Base-by-base conservation (phyloP, 2,113 vertebrate species). In the Podarcis muralis region DNA sequence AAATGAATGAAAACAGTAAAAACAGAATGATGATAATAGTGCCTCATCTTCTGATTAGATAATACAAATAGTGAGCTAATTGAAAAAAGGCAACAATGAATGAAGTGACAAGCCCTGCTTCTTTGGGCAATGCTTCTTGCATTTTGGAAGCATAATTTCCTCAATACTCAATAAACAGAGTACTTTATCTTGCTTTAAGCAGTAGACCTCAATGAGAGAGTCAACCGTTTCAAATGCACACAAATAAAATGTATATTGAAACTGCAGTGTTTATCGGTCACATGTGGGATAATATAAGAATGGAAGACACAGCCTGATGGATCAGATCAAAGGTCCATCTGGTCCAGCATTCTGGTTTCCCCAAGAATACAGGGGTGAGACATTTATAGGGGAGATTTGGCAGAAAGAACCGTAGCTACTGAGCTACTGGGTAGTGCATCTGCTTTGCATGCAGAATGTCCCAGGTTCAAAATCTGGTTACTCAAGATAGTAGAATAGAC, bases 91-190 rank as follows among this genome's bases (percentile, higher is more conserved):
- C 23, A 72, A 57, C 77, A 87, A 37, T 86, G 76, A 77, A 77
- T 75, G 22, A 77, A 77, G 43, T 1, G 8, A 66, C 74, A 86
- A 40, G 75, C 27, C 23, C 11, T 81, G 25, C 15, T 76, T 48
- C 37, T 76, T 88, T 43, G 59, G 37, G 80, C 71, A 88, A 88
- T 68, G 62, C 27, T 37, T 83, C 59, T n/a, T 76, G 71, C 30
- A 65, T 66, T 76, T 88, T 75, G 66, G 40, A 76, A 68, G 1
- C 27, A 32, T 81, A 37, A 8, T 57, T 80, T 35, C 32, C 27
- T 81, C 35, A 72, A 30, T 71, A 37, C 4, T 40, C 40, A 40
- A 77, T 37, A 40, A 77, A 27, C 20, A 53, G 22, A 59, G 15
- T 6, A 32, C 40, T 87, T 62, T 43, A 65, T 25, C 40, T 75